Evolutionary conservation across 1,140 invertebrate genomes (phyloP), one percentile per base, ranked within the genome.

Genomic region (Drosophila neocordata): DNA sequence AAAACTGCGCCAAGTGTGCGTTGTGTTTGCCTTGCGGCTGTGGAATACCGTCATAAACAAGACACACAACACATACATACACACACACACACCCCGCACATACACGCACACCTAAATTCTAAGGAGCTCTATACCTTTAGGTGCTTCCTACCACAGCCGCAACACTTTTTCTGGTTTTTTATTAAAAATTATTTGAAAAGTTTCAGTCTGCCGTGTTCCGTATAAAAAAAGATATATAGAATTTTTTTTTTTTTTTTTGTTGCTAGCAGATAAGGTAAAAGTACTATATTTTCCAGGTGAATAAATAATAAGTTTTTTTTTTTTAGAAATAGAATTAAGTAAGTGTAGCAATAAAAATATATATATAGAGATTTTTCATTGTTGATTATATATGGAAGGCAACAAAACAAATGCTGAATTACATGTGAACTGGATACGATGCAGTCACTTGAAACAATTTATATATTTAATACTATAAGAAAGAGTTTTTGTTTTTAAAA

Each of bases 171-270:
- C 65, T 69, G 58, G 37, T 69, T 82, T 69, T 82, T 81, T 81
- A 69, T 74, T 68, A 79, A 76, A 84, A 79, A 89, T 79, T 89
- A 85, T 89, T 85, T 56, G 79, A 83, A 90, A 90, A 89, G 66
- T 89, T 87, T 71, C 53, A 34, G 35, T 57, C 51, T 77, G 65
- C 65, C 61, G 58, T 8, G 52, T 37, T 41, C 51, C 38, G 31
- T 58, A 60, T 58, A 58, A 41, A 31, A 53, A 52, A 63, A 64
- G 76, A 69, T 56, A 35, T 56, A 44, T 58, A 62, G 56, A 75
- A 20, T 44, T 6, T 18, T 44, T 18, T 2, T 18, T 44, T 15
- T 18, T 18, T 4, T 11, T 20, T 15, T 20, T 48, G 15, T 18
- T 48, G 15, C 41, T 48, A 20, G 41, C 18, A 48, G 41, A 48